These are phyloP conservation scores for Cettia cetti DNA, from an alignment of 2,113 vertebrate genomes.

Conservation along the genomic window DNA sequence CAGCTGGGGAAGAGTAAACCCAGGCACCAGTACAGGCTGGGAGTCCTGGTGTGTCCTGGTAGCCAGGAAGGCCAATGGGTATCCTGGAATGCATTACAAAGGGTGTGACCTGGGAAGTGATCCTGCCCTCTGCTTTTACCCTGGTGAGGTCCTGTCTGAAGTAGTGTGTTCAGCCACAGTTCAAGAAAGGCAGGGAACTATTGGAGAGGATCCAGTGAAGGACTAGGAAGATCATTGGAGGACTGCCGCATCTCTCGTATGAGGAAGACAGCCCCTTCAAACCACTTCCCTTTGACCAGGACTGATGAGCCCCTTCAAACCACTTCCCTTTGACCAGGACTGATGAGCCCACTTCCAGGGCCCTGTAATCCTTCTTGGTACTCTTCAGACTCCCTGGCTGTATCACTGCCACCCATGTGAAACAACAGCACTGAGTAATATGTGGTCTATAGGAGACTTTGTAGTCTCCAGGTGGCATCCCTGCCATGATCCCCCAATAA, in stretches of 20 bases:
- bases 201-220: neutral
- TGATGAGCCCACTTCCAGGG: neutral
- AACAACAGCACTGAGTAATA: neutral
- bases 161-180: too few species aligned
- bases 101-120: neutral
- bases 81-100: neutral
- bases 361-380: neutral
- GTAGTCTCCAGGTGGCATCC: neutral
- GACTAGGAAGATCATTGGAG: neutral
- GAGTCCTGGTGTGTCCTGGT: neutral
- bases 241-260: rapidly evolving
- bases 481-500: neutral
- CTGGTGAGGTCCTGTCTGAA: neutral
- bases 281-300: neutral
- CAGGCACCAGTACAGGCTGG: too few species aligned
- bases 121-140: neutral
- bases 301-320: neutral
- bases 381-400: neutral
- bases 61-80: too few species aligned
- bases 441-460: neutral
- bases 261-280: neutral
- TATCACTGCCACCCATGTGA: neutral
- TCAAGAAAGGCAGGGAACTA: neutral
- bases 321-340: neutral
- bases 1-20: neutral